These are phyloP conservation scores for Steatocranus sp. DNA, from an alignment of 2,797 vertebrate genomes.

Conservation along the genomic window DNA sequence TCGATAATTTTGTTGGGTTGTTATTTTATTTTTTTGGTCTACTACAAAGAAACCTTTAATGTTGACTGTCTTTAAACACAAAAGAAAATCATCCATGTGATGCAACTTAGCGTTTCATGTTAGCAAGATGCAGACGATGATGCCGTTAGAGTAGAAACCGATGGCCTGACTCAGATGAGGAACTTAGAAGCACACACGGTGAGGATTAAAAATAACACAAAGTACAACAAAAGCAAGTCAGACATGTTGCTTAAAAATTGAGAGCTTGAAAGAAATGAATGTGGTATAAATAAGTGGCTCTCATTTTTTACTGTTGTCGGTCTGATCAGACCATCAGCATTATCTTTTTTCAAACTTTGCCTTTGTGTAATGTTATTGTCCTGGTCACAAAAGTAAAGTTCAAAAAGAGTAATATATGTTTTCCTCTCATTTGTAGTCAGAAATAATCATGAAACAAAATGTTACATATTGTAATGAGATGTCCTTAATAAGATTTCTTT, in stretches of 20 bases:
- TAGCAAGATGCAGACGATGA: not conserved
- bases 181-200: not conserved
- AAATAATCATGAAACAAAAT: not conserved
- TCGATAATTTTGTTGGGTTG: not conserved
- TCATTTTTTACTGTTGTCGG: not conserved
- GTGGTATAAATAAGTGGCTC: not conserved
- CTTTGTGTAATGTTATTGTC: not conserved
- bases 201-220: not conserved
- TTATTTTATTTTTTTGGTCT: not conserved
- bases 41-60: not conserved
- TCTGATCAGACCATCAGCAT: not conserved
- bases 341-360: not conserved
- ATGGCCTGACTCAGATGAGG: not conserved
- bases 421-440: not conserved
- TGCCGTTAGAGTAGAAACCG: not conserved
- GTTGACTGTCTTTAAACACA: not conserved
- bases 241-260: not conserved
- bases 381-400: not conserved
- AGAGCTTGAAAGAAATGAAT: not conserved
- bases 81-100: not conserved
- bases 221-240: not conserved
- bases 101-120: accelerated
- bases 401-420: not conserved
- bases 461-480: not conserved
- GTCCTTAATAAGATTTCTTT: not conserved